Percentiles rank a stretch among this genome's conserved stretches.
These are phyloP conservation scores for Gerris lacustris DNA, from an alignment of 2,888 invertebrate genomes.

Conservation along the genomic window DNA sequence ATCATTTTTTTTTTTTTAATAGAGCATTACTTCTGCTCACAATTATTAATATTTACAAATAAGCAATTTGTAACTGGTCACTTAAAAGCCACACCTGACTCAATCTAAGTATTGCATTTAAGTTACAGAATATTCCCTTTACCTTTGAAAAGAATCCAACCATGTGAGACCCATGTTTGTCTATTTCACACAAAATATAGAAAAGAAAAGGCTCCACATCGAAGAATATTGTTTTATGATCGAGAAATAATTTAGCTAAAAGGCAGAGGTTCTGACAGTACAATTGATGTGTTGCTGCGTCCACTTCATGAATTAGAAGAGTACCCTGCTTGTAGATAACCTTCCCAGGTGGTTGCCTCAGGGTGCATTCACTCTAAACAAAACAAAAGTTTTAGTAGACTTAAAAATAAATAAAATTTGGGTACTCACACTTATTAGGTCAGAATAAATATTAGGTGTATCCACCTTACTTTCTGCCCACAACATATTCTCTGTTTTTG, in stretches of 20 bases:
- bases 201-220: slow-evolving; percentile 96
- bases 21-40: no score
- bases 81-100: no score
- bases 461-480: no score
- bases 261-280: slow-evolving; percentile 95
- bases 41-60: no score
- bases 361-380: slow-evolving; percentile 65
- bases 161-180: slow-evolving; percentile 83
- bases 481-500: no score
- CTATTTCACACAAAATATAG: slow-evolving; percentile 88
- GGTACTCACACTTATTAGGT: no score
- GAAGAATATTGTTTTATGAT: slow-evolving; percentile 95
- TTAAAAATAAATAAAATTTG: no score
- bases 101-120: no score
- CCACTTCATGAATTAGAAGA: slow-evolving; percentile 91
- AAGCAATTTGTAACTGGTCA: no score
- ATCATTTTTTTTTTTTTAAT: no score
- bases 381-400: no score
- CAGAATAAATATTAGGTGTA: no score
- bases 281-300: slow-evolving; percentile 86
- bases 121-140: slow-evolving; percentile 23
- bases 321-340: slow-evolving; percentile 94
- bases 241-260: slow-evolving; percentile 88
- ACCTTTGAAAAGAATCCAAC: slow-evolving; percentile 95
- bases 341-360: slow-evolving; percentile 82